Evolutionary conservation across 2,113 vertebrate species (phyloP).

Genomic region (Coreoperca whiteheadi): DNA sequence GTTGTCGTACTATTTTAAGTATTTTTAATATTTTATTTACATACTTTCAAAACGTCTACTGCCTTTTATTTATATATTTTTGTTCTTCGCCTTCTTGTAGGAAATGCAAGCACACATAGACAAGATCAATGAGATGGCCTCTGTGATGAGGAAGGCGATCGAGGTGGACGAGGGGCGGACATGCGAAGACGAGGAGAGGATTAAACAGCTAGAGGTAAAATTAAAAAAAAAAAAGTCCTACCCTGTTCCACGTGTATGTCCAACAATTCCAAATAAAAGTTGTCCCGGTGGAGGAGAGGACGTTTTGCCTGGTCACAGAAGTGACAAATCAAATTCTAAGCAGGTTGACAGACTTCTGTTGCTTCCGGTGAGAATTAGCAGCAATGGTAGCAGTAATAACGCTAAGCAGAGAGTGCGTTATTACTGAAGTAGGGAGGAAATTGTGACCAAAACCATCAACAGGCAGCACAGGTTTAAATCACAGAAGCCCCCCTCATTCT

Average conservation of each 20-base stretch:
- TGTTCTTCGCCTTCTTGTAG: slow-evolving; percentile 70
- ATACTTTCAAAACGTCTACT: background rate
- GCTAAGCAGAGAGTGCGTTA: background rate
- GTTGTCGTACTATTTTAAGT: background rate
- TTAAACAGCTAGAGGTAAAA: slow-evolving; percentile 92
- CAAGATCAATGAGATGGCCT: slow-evolving; percentile 98
- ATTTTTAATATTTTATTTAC: background rate
- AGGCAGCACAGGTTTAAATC: background rate
- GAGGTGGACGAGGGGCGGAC: slow-evolving; percentile 92
- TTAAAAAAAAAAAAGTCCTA: background rate
- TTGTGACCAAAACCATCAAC: background rate
- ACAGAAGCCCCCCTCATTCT: background rate
- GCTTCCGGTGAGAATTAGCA: background rate
- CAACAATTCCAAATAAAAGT: background rate
- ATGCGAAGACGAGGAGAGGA: slow-evolving; percentile 94
- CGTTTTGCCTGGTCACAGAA: background rate
- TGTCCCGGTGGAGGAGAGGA: background rate
- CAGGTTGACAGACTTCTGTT: background rate
- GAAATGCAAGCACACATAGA: slow-evolving; percentile 95
- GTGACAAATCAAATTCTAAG: background rate
- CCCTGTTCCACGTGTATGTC: background rate
- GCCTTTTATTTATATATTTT: background rate
- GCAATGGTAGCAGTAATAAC: background rate
- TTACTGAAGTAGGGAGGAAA: background rate
- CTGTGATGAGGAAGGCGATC: slow-evolving; percentile 96